phyloP scores from a whole-genome alignment of 2,113 vertebrate genomes.

The Labeo rohita region DNA sequence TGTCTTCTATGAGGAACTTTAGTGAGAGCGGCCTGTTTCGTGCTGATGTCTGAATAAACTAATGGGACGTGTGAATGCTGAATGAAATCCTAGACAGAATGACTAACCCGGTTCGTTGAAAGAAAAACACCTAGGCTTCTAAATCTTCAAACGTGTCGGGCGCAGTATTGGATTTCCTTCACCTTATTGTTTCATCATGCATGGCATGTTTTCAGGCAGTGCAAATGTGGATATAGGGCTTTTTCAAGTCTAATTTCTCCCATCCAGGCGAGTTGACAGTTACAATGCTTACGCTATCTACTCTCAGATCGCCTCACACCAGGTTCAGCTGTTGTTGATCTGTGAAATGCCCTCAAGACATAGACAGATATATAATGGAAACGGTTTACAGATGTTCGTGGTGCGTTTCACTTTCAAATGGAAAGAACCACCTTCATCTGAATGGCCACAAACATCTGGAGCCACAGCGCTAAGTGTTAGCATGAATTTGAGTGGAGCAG shows the following conservation, averaged over 20 bases:
- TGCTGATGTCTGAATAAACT: not conserved
- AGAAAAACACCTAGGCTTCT: constrained; percentile 44
- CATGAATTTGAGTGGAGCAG: not conserved
- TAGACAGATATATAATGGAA: constrained; percentile 17
- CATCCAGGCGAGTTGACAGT: constrained; percentile 25
- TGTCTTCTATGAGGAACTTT: not conserved
- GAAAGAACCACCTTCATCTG: constrained; percentile 14
- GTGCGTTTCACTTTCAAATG: constrained; percentile 20
- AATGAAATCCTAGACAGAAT: constrained; percentile 42
- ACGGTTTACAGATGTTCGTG: constrained; percentile 37
- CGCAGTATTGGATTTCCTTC: constrained; percentile 48
- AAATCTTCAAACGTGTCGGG: constrained; percentile 43
- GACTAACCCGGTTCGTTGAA: constrained; percentile 37
- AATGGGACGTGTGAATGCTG: not conserved
- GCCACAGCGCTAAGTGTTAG: not conserved
- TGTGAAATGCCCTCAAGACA: constrained; percentile 22
- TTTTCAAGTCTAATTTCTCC: constrained; percentile 20
- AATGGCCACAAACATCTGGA: constrained; percentile 22
- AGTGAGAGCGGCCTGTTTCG: not conserved
- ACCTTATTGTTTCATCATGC: constrained; percentile 44
- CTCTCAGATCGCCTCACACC: constrained; percentile 31
- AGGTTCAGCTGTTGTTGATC: constrained; percentile 41
- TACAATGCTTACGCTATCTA: constrained; percentile 14
- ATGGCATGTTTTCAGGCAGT: constrained; percentile 28
- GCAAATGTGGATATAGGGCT: constrained; percentile 27